phyloP scores from a whole-genome alignment of 2,113 vertebrate species.

The Dolichotis patagonum region DNA sequence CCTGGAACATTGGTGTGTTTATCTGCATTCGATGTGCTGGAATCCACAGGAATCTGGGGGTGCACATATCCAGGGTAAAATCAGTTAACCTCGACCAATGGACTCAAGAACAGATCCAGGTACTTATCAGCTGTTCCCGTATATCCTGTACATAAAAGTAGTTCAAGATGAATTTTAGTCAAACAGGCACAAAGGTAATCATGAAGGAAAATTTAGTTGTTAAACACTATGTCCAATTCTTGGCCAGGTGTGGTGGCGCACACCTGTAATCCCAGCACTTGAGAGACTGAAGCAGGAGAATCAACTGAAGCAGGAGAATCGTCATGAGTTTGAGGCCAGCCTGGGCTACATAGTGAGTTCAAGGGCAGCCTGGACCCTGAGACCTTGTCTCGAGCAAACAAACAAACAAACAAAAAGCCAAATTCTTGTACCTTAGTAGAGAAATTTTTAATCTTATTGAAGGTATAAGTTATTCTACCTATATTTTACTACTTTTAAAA shows the following conservation, averaged over 20 bases:
- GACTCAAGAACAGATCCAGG: conserved; percentile 99
- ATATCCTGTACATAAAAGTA: neutral
- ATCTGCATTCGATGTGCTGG: conserved; percentile 98
- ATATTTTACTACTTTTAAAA: neutral
- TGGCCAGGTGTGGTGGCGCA: neutral
- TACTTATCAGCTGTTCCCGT: conserved; percentile 76
- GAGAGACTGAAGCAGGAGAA: neutral
- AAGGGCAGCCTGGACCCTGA: neutral
- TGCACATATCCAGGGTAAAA: conserved; percentile 98
- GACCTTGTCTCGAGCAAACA: neutral
- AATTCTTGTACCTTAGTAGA: conserved; percentile 4
- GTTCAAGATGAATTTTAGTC: neutral
- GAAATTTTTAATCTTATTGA: conserved; percentile 6
- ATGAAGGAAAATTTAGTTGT: conserved; percentile 38
- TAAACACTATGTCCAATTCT: neutral
- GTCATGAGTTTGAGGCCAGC: neutral
- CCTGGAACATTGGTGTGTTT: conserved; percentile 98
- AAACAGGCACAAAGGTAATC: neutral
- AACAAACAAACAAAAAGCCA: neutral
- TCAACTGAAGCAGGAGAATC: neutral
- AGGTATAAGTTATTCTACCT: neutral
- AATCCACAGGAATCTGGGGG: conserved; percentile 98
- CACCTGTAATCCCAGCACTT: neutral
- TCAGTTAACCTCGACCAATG: conserved; percentile 99
- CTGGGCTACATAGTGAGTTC: neutral